These are phyloP conservation scores for Gambusia affinis DNA, from an alignment of 2,113 vertebrate species.

Conservation along the genomic window DNA sequence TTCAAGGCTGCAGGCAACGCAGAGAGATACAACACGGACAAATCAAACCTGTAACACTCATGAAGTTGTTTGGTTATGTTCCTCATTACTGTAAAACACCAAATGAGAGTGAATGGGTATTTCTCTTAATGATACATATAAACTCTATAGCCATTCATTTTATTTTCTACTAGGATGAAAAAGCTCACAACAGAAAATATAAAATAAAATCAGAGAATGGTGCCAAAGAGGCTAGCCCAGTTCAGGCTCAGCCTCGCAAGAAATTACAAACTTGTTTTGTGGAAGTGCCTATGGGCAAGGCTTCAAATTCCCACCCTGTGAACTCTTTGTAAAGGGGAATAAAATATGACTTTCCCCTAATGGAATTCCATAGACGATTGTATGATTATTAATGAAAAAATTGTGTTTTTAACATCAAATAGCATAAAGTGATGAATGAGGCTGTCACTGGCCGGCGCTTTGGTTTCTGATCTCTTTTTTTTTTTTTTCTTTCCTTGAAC, in stretches of 20 bases:
- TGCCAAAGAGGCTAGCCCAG: conserved; percentile 9
- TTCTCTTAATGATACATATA: conserved; percentile 34
- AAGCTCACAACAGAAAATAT: conserved; percentile 15
- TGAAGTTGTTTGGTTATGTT: conserved; percentile 19
- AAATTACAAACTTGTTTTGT: conserved; percentile 32
- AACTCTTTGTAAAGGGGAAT: conserved; percentile 32
- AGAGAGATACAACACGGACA: conserved; percentile 18
- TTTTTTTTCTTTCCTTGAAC: conserved; percentile 1
- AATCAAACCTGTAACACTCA: conserved; percentile 37
- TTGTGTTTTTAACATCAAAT: conserved; percentile 61
- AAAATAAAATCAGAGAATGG: background rate
- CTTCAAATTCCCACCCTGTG: conserved; percentile 17
- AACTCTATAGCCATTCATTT: conserved; percentile 61
- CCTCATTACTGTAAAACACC: conserved; percentile 42
- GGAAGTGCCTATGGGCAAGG: conserved; percentile 32
- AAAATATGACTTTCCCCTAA: conserved; percentile 16
- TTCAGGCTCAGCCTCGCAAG: conserved; percentile 27
- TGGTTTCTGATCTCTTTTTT: conserved; percentile 38
- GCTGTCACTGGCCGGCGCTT: conserved; percentile 38
- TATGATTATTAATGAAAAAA: conserved; percentile 62
- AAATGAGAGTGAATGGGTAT: background rate
- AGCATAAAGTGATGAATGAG: conserved; percentile 55
- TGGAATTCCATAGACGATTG: conserved; percentile 20
- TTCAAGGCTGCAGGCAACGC: conserved; percentile 28
- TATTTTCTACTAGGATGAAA: conserved; percentile 59